Conservation (phyloP, 1,140 invertebrate species). For the Sipha flava region DNA sequence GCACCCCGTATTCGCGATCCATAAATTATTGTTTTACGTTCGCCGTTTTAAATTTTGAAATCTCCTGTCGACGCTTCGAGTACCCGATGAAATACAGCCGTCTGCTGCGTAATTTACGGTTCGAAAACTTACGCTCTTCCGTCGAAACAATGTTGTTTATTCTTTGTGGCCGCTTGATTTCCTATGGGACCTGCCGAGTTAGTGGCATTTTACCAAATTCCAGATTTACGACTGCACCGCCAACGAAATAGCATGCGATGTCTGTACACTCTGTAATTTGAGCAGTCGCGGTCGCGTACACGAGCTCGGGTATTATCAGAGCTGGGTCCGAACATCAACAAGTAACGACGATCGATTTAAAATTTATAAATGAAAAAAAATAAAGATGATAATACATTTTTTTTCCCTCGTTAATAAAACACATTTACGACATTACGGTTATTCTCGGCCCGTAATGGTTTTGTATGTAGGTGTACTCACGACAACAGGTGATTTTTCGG, state of each 20-base stretch:
- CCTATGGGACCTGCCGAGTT: slow-evolving; percentile 23
- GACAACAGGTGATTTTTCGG: neutral
- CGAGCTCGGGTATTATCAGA: no score
- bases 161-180: slow-evolving; percentile 22
- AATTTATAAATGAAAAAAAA: neutral
- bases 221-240: slow-evolving; percentile 12
- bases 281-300: neutral
- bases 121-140: slow-evolving; percentile 1
- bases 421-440: no score
- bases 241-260: neutral
- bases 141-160: slow-evolving; percentile 31
- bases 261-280: neutral
- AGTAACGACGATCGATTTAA: neutral
- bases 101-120: slow-evolving; percentile 21
- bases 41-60: slow-evolving; percentile 10
- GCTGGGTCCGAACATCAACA: neutral
- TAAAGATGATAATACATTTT: neutral
- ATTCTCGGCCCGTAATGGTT: no score
- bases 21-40: neutral
- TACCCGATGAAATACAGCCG: slow-evolving; percentile 23
- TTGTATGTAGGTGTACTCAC: no score
- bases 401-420: neutral
- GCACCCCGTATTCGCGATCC: neutral
- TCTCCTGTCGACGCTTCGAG: slow-evolving; percentile 9
- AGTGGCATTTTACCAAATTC: slow-evolving; percentile 26